phyloP scores from a whole-genome alignment of 2,797 vertebrate genomes.

The Amazona ochrocephala region DNA sequence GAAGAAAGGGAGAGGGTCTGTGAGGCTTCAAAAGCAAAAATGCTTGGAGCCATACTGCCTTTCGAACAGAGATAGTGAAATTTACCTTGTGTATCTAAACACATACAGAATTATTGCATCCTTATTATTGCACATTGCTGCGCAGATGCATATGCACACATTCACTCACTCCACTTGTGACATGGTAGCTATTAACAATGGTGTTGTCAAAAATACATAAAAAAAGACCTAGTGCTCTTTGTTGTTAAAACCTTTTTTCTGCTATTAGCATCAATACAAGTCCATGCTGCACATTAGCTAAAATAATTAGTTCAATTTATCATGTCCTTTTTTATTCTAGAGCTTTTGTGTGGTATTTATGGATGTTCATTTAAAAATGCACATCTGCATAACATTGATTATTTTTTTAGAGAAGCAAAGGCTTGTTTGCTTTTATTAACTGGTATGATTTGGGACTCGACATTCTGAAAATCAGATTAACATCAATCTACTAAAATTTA shows the following conservation, averaged over 20 bases:
- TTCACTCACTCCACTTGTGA: conserved; percentile 26
- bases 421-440: background rate
- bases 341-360: background rate
- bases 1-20: background rate
- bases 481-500: background rate
- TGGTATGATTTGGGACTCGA: background rate
- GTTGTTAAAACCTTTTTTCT: background rate
- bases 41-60: background rate
- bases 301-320: background rate
- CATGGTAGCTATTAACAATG: background rate
- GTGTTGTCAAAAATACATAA: conserved; percentile 14
- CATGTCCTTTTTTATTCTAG: background rate
- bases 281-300: background rate
- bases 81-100: background rate
- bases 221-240: background rate
- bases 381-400: background rate
- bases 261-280: background rate
- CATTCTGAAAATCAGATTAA: background rate
- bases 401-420: background rate
- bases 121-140: background rate
- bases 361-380: background rate
- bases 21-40: conserved; percentile 21
- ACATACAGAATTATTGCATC: background rate
- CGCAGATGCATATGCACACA: background rate
- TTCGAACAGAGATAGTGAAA: background rate